phyloP scores from a whole-genome alignment of 2,113 vertebrate species.

The Tetrao urogallus region DNA sequence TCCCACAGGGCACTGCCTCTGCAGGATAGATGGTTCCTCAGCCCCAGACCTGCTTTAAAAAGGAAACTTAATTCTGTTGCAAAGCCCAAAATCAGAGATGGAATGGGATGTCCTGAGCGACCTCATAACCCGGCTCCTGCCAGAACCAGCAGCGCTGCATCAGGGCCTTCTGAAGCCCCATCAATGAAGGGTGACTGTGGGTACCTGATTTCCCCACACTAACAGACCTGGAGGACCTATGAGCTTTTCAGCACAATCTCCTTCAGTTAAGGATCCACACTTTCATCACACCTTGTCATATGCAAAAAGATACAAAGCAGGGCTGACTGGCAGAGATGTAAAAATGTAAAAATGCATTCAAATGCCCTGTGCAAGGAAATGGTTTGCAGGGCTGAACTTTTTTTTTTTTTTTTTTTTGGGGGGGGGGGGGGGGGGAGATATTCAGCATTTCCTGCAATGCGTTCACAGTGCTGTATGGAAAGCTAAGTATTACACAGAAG shows the following conservation, averaged over 20 bases:
- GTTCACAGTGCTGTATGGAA: neutral
- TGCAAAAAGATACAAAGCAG: neutral
- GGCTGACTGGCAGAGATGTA: neutral
- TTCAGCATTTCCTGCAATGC: neutral
- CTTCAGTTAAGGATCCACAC: neutral
- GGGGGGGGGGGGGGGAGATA: neutral
- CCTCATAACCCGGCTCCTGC: neutral
- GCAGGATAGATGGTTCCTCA: conserved; percentile 31
- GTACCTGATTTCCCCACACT: neutral
- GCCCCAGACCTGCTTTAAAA: neutral
- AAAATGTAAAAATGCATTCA: neutral
- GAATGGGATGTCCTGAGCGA: neutral
- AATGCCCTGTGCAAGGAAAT: neutral
- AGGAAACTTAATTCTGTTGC: neutral
- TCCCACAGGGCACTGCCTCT: neutral
- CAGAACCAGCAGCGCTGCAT: neutral
- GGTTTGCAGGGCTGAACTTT: neutral
- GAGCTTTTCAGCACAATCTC: neutral
- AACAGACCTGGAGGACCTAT: neutral
- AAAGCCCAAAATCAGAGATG: neutral
- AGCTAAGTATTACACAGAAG: neutral
- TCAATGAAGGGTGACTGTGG: neutral
- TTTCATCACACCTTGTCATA: neutral
- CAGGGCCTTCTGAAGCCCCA: neutral
- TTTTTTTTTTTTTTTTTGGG: too few relatives aligned